These are phyloP conservation scores for Luscinia megarhynchos DNA, from an alignment of 2,797 vertebrate species.

Conservation along the genomic window DNA sequence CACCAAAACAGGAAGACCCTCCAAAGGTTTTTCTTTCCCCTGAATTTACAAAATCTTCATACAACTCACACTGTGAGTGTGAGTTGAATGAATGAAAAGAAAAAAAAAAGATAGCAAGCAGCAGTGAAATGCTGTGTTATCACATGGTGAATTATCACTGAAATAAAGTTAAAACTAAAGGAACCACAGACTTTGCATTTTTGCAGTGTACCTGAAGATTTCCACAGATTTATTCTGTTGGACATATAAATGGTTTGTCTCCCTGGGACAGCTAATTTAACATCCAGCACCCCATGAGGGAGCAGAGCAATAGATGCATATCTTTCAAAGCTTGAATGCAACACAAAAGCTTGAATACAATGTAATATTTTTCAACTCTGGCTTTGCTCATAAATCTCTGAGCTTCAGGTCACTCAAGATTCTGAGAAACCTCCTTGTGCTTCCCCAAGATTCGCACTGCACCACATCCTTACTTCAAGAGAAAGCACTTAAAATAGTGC, in stretches of 20 bases:
- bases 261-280: not conserved
- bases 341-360: not conserved
- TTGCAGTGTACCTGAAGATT: not conserved
- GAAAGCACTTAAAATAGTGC: not conserved
- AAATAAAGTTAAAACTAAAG: not conserved
- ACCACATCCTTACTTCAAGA: not conserved
- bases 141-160: not conserved
- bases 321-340: not conserved
- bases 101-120: not conserved
- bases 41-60: not conserved
- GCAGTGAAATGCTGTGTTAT: not conserved
- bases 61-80: not conserved
- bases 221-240: not conserved
- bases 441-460: not conserved
- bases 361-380: not conserved
- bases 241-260: not conserved
- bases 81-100: not conserved
- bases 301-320: not conserved
- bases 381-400: not conserved
- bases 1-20: not conserved
- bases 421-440: not conserved
- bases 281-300: not conserved
- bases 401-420: not conserved
- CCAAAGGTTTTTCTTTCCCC: not conserved
- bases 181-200: not conserved